A percentile compares a stretch with the other conserved stretches of the same genome.
Evolutionary conservation across 2,113 vertebrate genomes (phyloP).

Genomic region (Stigmatopora argus): DNA sequence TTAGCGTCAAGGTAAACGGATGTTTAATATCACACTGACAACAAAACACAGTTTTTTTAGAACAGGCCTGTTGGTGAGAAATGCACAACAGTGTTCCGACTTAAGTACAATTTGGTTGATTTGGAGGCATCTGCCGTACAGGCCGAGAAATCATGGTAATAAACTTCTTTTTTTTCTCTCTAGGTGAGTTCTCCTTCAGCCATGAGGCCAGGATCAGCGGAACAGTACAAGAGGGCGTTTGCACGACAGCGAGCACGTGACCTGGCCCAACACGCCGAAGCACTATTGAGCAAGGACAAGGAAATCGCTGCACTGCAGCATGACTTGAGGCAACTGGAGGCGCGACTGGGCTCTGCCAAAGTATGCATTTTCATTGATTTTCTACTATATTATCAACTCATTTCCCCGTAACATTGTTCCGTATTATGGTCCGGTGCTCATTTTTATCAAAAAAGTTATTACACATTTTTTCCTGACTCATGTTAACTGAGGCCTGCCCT

Average conservation of each 20-base stretch:
- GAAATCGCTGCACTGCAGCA: slow-evolving; percentile 86
- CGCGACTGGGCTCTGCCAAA: slow-evolving; percentile 75
- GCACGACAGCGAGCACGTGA: slow-evolving; percentile 87
- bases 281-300: slow-evolving; percentile 89
- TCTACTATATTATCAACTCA: neutral
- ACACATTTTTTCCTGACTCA: neutral
- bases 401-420: neutral
- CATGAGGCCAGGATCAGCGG: slow-evolving; percentile 75
- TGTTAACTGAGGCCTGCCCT: slow-evolving; percentile 33
- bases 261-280: slow-evolving; percentile 86
- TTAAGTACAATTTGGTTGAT: too few relatives aligned
- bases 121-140: too few relatives aligned
- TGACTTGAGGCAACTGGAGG: slow-evolving; percentile 83
- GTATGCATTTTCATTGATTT: slow-evolving; percentile 49
- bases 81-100: too few relatives aligned
- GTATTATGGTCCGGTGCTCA: neutral
- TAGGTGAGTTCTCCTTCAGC: slow-evolving; percentile 82
- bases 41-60: too few relatives aligned
- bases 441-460: neutral
- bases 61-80: too few relatives aligned
- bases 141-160: neutral
- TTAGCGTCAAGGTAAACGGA: neutral
- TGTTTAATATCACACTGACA: too few relatives aligned
- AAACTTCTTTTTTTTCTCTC: neutral
- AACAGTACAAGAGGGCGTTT: slow-evolving; percentile 86